These are phyloP conservation scores for Xiphorhynchus elegans DNA, from an alignment of 2,113 vertebrate genomes.

Conservation along the genomic window DNA sequence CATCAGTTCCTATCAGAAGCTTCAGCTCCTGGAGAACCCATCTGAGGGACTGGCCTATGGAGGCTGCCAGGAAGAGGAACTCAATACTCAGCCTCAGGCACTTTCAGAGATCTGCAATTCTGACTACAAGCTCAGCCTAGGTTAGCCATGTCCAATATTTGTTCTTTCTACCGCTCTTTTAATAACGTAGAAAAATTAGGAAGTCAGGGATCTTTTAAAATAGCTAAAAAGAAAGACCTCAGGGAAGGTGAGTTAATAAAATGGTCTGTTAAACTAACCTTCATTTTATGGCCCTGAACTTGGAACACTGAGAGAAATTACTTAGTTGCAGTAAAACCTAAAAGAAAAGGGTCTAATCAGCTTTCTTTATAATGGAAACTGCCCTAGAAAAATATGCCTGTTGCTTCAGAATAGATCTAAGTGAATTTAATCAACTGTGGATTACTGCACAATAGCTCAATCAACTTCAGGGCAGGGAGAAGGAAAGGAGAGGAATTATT, in stretches of 20 bases:
- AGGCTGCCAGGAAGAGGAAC: not conserved
- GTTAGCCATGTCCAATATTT: not conserved
- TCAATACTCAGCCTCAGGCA: not conserved
- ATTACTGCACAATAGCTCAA: conserved; percentile 10
- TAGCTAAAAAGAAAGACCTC: not conserved
- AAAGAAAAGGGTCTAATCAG: not conserved
- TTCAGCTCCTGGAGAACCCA: not conserved
- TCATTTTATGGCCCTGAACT: not conserved
- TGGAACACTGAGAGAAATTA: not conserved
- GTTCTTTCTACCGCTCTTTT: not conserved
- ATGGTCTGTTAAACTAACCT: not conserved
- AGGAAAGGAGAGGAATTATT: not conserved
- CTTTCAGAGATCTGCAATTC: not conserved
- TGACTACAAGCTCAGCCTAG: not conserved
- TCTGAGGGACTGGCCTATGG: not conserved
- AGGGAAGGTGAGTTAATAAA: not conserved
- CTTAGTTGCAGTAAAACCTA: not conserved
- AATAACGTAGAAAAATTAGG: not conserved
- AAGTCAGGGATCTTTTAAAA: not conserved
- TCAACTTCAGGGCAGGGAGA: not conserved
- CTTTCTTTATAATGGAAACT: not conserved
- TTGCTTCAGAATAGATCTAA: conserved; percentile 28
- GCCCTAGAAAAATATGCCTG: not conserved
- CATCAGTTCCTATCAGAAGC: not conserved
- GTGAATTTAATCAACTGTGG: conserved; percentile 19